A percentile compares a stretch with the other conserved stretches of the same genome.
Conservation (phyloP, 2,797 vertebrate genomes). For the Craterocephalus amniculus region DNA sequence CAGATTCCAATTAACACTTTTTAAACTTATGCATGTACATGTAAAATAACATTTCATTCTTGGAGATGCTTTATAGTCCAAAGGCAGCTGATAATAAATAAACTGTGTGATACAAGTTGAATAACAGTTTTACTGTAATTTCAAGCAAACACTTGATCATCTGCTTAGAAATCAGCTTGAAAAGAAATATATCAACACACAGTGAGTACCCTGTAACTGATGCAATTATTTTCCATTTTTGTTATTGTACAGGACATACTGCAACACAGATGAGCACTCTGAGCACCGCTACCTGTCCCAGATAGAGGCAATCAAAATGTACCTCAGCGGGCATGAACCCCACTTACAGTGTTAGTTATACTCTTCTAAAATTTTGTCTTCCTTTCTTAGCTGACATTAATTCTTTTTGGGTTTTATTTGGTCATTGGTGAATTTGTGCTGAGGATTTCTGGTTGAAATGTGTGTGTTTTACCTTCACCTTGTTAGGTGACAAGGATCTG, state of each 20-base stretch:
- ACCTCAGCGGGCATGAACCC: slow-evolving; percentile 92
- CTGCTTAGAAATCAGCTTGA: background rate
- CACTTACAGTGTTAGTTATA: slow-evolving; percentile 89
- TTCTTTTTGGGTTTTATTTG: no score
- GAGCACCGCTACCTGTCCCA: slow-evolving; percentile 93
- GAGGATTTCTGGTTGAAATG: background rate
- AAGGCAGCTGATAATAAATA: slow-evolving; percentile 9
- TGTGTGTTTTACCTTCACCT: background rate
- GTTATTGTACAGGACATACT: slow-evolving; percentile 89
- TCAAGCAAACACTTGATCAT: background rate
- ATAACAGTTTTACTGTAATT: background rate
- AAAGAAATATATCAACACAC: background rate
- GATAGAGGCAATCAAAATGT: slow-evolving; percentile 94
- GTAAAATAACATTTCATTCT: slow-evolving; percentile 23
- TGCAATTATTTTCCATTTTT: slow-evolving; percentile 3
- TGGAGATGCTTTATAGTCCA: background rate
- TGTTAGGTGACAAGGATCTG: slow-evolving; percentile 92
- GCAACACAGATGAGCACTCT: slow-evolving; percentile 93
- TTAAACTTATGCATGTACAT: slow-evolving; percentile 47
- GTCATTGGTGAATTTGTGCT: background rate
- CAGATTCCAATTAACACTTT: slow-evolving; percentile 53
- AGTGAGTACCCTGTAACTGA: background rate
- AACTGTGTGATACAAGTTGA: background rate
- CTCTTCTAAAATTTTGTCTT: background rate
- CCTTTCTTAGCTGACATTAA: background rate